A percentile compares a stretch with the other conserved stretches of the same genome.
phyloP scores from a whole-genome alignment of 2,888 invertebrate genomes.

The Danaus chrysippus region DNA sequence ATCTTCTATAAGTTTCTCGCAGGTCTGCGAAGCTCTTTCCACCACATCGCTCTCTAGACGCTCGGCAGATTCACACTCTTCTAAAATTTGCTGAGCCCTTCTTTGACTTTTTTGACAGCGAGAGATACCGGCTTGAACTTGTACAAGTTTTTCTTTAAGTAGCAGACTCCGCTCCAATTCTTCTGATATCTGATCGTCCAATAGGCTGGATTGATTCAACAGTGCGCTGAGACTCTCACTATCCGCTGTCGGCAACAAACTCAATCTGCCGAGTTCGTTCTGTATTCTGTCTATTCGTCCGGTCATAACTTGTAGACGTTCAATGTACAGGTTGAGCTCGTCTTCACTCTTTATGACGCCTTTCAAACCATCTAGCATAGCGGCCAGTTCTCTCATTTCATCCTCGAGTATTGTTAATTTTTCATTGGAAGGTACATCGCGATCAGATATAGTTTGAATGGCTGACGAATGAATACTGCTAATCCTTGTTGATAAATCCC shows the following conservation, averaged over 20 bases:
- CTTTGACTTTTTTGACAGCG: conserved; percentile 84
- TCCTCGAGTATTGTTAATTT: conserved; percentile 86
- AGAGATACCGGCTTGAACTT: conserved; percentile 85
- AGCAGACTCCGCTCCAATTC: conserved; percentile 87
- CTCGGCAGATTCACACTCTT: conserved; percentile 86
- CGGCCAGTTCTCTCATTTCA: conserved; percentile 86
- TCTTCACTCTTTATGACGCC: conserved; percentile 91
- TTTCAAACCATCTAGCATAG: conserved; percentile 84
- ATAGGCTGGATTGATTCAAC: conserved; percentile 83
- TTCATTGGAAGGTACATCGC: conserved; percentile 86
- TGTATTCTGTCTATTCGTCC: conserved; percentile 87
- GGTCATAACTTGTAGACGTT: conserved; percentile 87
- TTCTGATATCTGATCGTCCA: conserved; percentile 86
- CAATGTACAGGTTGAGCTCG: conserved; percentile 88
- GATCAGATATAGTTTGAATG: conserved; percentile 84
- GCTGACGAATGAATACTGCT: conserved; percentile 83
- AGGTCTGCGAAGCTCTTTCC: conserved; percentile 86
- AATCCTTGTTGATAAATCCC: conserved; percentile 81
- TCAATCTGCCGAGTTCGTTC: conserved; percentile 87
- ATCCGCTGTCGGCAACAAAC: conserved; percentile 85
- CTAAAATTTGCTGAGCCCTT: conserved; percentile 81
- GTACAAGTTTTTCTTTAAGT: conserved; percentile 86
- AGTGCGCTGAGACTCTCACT: conserved; percentile 88
- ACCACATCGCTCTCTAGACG: conserved; percentile 87
- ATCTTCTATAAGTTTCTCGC: conserved; percentile 84